Percentiles rank a stretch among this genome's conserved stretches.
phyloP scores from a whole-genome alignment of 2,113 vertebrate species.

The Prochilodus magdalenae region DNA sequence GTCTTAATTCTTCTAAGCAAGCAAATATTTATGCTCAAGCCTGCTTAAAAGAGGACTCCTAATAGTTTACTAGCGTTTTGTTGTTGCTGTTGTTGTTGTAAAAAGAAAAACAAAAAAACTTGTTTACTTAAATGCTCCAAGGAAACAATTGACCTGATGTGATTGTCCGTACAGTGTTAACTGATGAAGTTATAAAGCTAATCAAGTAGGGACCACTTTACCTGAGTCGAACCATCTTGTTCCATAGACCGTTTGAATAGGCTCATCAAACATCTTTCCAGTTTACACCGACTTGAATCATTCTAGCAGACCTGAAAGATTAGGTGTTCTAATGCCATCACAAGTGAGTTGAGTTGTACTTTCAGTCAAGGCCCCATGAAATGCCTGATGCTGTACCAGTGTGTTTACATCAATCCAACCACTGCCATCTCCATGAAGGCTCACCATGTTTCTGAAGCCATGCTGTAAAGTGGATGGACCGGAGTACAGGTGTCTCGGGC shows the following conservation, averaged over 20 bases:
- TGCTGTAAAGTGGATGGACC: slow-evolving; percentile 1
- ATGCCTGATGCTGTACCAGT: slow-evolving; percentile 8
- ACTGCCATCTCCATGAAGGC: background rate
- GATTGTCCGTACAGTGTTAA: background rate
- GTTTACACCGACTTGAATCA: slow-evolving; percentile 17
- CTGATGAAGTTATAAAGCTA: background rate
- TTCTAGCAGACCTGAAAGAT: background rate
- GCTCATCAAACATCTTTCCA: background rate
- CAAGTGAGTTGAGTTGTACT: background rate
- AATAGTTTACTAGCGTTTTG: background rate
- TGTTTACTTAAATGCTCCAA: background rate
- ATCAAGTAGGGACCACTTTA: background rate
- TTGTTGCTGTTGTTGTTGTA: no score
- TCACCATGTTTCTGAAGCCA: slow-evolving; percentile 16
- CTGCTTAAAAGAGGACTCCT: background rate
- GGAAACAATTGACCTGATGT: background rate
- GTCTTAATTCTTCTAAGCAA: no score
- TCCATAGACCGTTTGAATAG: background rate
- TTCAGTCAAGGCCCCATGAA: slow-evolving; percentile 4
- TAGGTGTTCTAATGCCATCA: background rate
- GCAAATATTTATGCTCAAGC: no score
- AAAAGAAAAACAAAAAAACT: no score
- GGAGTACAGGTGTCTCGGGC: background rate
- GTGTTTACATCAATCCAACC: slow-evolving; percentile 8
- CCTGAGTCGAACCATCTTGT: background rate